Percentiles rank a stretch among this genome's conserved stretches.
Evolutionary conservation across 2,797 vertebrate species (phyloP).

Genomic region (Scarus forsteni): DNA sequence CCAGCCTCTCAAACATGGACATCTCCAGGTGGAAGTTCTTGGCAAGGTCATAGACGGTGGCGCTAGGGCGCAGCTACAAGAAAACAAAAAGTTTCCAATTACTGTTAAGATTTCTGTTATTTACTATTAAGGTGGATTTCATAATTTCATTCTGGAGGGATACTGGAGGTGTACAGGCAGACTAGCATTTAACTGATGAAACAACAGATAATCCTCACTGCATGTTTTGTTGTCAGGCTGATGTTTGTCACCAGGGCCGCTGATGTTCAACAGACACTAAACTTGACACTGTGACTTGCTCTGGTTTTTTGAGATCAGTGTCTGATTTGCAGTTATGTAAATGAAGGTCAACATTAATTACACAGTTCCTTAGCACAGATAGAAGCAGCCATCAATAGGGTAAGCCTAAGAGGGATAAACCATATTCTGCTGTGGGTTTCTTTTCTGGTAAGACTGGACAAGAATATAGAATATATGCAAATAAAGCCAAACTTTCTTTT

Average conservation of each 20-base stretch:
- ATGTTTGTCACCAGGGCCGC: too few relatives aligned
- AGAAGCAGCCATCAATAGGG: conserved; percentile 6
- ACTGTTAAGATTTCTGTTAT: background rate
- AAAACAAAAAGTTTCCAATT: background rate
- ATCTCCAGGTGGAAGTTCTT: conserved; percentile 94
- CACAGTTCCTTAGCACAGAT: conserved; percentile 17
- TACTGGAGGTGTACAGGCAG: too few relatives aligned
- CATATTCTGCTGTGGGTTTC: conserved; percentile 8
- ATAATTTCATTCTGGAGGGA: too few relatives aligned
- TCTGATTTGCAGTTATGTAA: conserved; percentile 2
- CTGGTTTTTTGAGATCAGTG: background rate
- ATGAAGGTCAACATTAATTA: conserved; percentile 16
- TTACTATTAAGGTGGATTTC: background rate
- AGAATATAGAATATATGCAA: conserved; percentile 51
- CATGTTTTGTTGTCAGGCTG: too few relatives aligned
- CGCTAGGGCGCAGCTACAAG: conserved; percentile 90
- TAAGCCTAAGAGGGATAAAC: conserved; percentile 6
- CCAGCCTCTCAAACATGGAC: conserved; percentile 96
- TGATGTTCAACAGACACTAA: too few relatives aligned
- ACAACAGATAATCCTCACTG: too few relatives aligned
- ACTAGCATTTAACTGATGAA: too few relatives aligned
- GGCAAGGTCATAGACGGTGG: conserved; percentile 94
- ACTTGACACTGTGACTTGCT: background rate
- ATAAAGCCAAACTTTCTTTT: conserved; percentile 46
- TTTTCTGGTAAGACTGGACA: conserved; percentile 10